Percentiles rank a stretch among this genome's conserved stretches.
phyloP scores from a whole-genome alignment of 1,140 invertebrate genomes.

The Bicyclus anynana region DNA sequence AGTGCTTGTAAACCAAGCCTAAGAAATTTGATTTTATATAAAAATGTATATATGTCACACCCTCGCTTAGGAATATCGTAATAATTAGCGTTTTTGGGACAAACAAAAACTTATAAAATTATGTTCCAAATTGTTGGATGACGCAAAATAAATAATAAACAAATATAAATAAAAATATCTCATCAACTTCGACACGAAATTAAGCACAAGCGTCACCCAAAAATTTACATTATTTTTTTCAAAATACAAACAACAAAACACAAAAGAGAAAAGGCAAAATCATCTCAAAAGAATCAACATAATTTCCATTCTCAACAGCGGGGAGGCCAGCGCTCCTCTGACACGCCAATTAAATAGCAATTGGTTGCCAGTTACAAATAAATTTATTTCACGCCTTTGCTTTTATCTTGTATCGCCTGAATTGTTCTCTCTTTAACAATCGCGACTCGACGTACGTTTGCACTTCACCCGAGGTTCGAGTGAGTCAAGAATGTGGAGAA shows the following conservation, averaged over 20 bases:
- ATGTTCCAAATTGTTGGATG: background rate
- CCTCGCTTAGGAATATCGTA: background rate
- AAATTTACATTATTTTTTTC: conserved; percentile 12
- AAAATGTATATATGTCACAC: too few relatives aligned
- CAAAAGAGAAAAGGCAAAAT: conserved; percentile 27
- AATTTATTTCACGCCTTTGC: conserved; percentile 63
- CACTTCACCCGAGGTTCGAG: conserved; percentile 36
- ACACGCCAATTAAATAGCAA: conserved; percentile 66
- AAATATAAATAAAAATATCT: background rate
- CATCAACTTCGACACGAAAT: background rate
- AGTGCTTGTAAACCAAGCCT: too few relatives aligned
- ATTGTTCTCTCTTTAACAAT: conserved; percentile 69
- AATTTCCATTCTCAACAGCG: conserved; percentile 37
- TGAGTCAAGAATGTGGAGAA: conserved; percentile 18
- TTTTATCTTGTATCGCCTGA: conserved; percentile 67
- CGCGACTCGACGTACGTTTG: conserved; percentile 46
- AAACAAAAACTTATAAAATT: background rate
- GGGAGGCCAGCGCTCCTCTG: conserved; percentile 38
- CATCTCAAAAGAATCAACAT: conserved; percentile 36
- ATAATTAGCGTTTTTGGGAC: too few relatives aligned
- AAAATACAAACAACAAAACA: conserved; percentile 21
- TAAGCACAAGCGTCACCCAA: background rate
- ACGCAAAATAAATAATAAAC: background rate
- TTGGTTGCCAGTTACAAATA: conserved; percentile 59
- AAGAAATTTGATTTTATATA: too few relatives aligned